Percentiles rank a stretch among this genome's conserved stretches.
These are phyloP conservation scores for Diploptera punctata DNA, from an alignment of 2,888 invertebrate species.

Conservation along the genomic window DNA sequence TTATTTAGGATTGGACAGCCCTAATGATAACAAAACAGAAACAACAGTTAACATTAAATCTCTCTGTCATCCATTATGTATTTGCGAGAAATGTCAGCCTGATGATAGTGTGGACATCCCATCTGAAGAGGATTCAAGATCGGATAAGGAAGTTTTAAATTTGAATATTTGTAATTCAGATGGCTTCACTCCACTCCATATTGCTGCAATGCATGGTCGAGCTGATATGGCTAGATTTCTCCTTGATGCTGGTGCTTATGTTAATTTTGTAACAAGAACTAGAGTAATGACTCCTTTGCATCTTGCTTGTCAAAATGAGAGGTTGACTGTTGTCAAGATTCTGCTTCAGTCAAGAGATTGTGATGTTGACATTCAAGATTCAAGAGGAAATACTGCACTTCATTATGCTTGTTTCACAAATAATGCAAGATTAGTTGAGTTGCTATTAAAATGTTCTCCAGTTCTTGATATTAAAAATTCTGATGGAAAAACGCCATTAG, in stretches of 20 bases:
- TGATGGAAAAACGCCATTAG: slow-evolving; percentile 65
- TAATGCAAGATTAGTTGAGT: slow-evolving; percentile 60
- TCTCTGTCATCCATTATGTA: slow-evolving; percentile 74
- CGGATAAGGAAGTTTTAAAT: slow-evolving; percentile 50
- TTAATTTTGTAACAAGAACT: slow-evolving; percentile 64
- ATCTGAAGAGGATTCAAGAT: slow-evolving; percentile 26
- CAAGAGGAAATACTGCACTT: slow-evolving; percentile 57
- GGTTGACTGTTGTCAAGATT: slow-evolving; percentile 55
- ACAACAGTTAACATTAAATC: slow-evolving; percentile 43
- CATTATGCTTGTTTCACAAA: slow-evolving; percentile 47
- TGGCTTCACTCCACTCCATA: slow-evolving; percentile 72
- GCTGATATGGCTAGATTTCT: slow-evolving; percentile 63
- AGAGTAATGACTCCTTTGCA: slow-evolving; percentile 69
- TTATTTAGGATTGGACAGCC: slow-evolving; percentile 62
- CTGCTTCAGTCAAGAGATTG: slow-evolving; percentile 62
- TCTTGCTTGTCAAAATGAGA: slow-evolving; percentile 65
- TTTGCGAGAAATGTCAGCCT: slow-evolving; percentile 63
- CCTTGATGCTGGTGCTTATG: slow-evolving; percentile 67
- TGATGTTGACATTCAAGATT: slow-evolving; percentile 56
- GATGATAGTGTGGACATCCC: slow-evolving; percentile 42
- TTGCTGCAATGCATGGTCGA: slow-evolving; percentile 68
- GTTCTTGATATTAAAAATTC: slow-evolving; percentile 64
- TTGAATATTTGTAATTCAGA: slow-evolving; percentile 69
- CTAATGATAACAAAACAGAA: slow-evolving; percentile 6
- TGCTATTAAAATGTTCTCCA: slow-evolving; percentile 66